phyloP scores from a whole-genome alignment of 1,140 invertebrate species.

The Tetragnatha versicolor region DNA sequence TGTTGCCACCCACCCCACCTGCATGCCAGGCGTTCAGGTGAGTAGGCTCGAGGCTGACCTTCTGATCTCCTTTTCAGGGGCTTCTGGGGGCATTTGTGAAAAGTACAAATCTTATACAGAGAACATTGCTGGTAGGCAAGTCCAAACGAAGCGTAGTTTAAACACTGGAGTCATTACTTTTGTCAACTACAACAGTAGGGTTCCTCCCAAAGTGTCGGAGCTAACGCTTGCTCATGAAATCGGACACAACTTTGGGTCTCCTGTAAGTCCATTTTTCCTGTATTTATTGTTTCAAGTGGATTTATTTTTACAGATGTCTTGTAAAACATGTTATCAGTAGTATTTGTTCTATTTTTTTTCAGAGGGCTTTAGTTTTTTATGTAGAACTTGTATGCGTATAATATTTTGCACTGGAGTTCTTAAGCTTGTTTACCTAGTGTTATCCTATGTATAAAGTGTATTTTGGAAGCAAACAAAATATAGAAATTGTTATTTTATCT shows the following conservation, averaged over 20 bases:
- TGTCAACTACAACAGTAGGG: conserved; percentile 97
- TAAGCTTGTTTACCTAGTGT: too few species aligned
- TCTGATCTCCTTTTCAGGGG: conserved; percentile 69
- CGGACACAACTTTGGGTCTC: conserved; percentile 98
- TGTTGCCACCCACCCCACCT: background rate
- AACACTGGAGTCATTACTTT: conserved; percentile 99
- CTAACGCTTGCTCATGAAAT: conserved; percentile 98
- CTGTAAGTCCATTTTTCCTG: conserved; percentile 70
- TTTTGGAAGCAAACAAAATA: too few species aligned
- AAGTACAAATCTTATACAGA: conserved; percentile 97
- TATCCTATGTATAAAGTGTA: too few species aligned
- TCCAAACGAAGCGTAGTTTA: conserved; percentile 90
- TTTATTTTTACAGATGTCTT: too few species aligned
- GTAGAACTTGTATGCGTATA: background rate
- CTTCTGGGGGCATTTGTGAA: conserved; percentile 98
- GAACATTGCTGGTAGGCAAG: conserved; percentile 89
- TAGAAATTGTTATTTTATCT: too few species aligned
- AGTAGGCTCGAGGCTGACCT: too few species aligned
- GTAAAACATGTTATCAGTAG: background rate
- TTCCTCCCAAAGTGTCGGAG: conserved; percentile 96
- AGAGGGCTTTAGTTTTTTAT: background rate
- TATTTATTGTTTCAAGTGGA: too few species aligned
- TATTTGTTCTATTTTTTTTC: background rate
- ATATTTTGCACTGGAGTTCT: too few species aligned
- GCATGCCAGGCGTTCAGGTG: background rate